A percentile compares a stretch with the other conserved stretches of the same genome.
Evolutionary conservation across 2,797 vertebrate species (phyloP).

Genomic region (Podarcis lilfordi): DNA sequence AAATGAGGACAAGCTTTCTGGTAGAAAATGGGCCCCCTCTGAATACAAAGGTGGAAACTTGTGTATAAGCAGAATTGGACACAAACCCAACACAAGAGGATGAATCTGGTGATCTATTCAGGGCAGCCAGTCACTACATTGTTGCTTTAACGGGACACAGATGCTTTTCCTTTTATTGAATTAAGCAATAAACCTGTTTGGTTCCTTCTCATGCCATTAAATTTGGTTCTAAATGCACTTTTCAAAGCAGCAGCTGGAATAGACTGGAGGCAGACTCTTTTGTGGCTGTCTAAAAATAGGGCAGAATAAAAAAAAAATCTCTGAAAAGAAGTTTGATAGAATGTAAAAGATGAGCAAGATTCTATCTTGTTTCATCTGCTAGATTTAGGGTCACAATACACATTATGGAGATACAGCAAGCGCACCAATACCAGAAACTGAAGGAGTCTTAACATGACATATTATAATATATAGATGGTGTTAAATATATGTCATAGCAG

Average conservation of each 20-base stretch:
- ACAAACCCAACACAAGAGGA: not conserved
- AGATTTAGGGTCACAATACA: not conserved
- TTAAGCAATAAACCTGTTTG: not conserved
- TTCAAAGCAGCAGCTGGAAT: conserved; percentile 42
- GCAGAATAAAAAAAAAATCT: conserved; percentile 34
- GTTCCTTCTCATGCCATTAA: conserved; percentile 14
- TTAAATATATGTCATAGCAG: not conserved
- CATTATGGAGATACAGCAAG: not conserved
- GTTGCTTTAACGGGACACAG: conserved; percentile 15
- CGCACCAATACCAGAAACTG: conserved; percentile 7
- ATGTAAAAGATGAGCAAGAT: conserved; percentile 59
- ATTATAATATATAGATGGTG: not conserved
- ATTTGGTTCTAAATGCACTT: conserved; percentile 46
- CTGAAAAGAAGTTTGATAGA: conserved; percentile 44
- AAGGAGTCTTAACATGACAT: not conserved
- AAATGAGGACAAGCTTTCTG: not conserved
- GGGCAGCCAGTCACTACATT: not conserved
- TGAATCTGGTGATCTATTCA: not conserved
- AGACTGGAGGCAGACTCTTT: conserved; percentile 62
- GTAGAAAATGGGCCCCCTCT: not conserved
- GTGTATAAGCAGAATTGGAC: not conserved
- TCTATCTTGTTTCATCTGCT: conserved; percentile 55
- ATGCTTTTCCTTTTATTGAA: conserved; percentile 28
- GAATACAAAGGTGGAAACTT: not conserved
- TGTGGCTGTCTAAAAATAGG: conserved; percentile 36